phyloP scores from a whole-genome alignment of 2,113 vertebrate genomes.

The Ctenodactylus gundi region DNA sequence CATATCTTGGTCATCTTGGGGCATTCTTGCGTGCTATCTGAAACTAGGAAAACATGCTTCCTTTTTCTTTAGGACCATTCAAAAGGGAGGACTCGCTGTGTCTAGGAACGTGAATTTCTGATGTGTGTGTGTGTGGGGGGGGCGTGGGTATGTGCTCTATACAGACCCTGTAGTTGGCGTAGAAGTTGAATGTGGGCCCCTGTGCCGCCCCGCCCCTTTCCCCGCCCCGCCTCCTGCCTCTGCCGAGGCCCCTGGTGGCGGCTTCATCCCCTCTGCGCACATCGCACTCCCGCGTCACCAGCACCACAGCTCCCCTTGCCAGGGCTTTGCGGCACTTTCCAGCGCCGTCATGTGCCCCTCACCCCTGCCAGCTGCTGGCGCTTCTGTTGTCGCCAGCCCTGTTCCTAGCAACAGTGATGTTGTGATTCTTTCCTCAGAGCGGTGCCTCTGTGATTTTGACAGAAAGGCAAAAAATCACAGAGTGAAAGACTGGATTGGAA shows the following conservation, averaged over 20 bases:
- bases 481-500: background rate
- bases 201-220: too few species aligned
- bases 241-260: rapidly evolving
- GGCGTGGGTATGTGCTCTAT: rapidly evolving
- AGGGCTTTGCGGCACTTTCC: background rate
- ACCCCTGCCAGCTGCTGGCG: background rate
- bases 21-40: background rate
- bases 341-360: background rate
- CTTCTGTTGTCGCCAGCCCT: background rate
- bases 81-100: rapidly evolving
- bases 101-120: background rate
- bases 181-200: rapidly evolving
- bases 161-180: background rate
- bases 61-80: background rate
- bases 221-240: background rate
- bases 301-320: background rate
- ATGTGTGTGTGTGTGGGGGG: too few species aligned
- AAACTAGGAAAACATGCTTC: background rate
- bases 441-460: background rate
- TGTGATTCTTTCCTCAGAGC: background rate
- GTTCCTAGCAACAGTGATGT: rapidly evolving
- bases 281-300: background rate
- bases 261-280: background rate
- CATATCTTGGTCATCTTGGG: background rate
- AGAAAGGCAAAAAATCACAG: background rate